phyloP scores from a whole-genome alignment of 1,140 invertebrate genomes.

The Subanguina moxae region DNA sequence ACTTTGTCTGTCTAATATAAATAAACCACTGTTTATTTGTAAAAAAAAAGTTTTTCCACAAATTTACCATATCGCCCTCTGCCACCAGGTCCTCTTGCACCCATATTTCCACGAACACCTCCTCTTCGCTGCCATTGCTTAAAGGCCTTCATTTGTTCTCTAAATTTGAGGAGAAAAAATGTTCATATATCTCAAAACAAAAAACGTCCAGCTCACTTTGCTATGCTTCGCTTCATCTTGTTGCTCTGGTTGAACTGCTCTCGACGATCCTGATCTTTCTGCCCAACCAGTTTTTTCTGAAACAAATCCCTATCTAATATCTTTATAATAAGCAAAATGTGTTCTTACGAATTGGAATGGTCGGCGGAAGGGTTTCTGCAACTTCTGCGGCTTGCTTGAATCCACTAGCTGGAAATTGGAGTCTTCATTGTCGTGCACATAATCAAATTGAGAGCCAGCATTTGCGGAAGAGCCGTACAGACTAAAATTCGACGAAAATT shows the following conservation, averaged over 20 bases:
- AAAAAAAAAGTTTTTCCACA: too few species aligned
- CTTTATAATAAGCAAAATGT: not conserved
- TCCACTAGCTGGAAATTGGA: constrained; percentile 58
- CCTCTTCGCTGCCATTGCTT: constrained; percentile 56
- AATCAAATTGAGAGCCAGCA: constrained; percentile 56
- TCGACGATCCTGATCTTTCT: constrained; percentile 53
- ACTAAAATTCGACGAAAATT: too few species aligned
- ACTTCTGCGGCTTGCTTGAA: constrained; percentile 38
- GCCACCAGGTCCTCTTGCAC: not conserved
- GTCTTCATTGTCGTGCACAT: constrained; percentile 57
- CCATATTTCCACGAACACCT: constrained; percentile 27
- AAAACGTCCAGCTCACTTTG: constrained; percentile 40
- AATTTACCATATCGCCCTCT: constrained; percentile 32
- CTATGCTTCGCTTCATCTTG: constrained; percentile 57
- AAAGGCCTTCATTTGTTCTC: constrained; percentile 53
- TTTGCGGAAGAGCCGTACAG: constrained; percentile 57
- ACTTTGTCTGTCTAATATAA: constrained; percentile 31
- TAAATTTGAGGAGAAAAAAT: constrained; percentile 11
- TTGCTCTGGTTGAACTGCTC: constrained; percentile 40
- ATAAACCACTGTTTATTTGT: too few species aligned
- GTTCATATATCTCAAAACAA: not conserved
- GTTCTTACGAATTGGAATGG: constrained; percentile 27
- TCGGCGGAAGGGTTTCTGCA: constrained; percentile 38
- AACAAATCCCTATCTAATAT: too few species aligned
- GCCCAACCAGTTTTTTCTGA: constrained; percentile 40